Evolutionary conservation across 2,797 vertebrate species (phyloP).

Genomic region (Adelosebastes latens): DNA sequence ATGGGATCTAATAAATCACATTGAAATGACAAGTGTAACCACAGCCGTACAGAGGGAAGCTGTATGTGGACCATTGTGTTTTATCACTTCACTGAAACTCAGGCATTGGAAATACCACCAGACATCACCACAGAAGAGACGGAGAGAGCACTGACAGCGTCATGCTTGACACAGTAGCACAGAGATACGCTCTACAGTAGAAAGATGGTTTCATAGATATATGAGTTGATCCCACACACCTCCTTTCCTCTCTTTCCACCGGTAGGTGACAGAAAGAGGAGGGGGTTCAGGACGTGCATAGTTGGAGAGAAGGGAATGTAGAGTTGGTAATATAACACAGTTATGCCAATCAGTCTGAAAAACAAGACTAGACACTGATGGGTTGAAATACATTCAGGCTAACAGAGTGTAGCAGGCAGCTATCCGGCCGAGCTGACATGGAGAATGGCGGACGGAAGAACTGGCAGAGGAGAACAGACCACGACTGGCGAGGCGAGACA

Average conservation of each 20-base stretch:
- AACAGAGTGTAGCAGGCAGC: slow-evolving; percentile 36
- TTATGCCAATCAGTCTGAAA: background rate
- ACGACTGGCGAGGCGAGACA: slow-evolving; percentile 55
- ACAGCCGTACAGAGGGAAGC: slow-evolving; percentile 46
- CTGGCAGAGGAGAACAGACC: slow-evolving; percentile 61
- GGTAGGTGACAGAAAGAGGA: slow-evolving; percentile 22
- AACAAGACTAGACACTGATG: slow-evolving; percentile 11
- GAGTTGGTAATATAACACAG: slow-evolving; percentile 1
- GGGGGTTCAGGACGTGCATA: slow-evolving; percentile 35
- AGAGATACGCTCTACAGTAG: slow-evolving; percentile 61
- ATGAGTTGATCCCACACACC: slow-evolving; percentile 23
- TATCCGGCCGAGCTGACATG: slow-evolving; percentile 63
- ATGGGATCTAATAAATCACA: background rate
- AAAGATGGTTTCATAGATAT: slow-evolving; percentile 70
- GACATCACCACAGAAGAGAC: slow-evolving; percentile 77
- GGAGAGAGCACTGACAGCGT: slow-evolving; percentile 53
- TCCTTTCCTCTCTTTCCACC: slow-evolving; percentile 40
- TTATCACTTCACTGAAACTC: slow-evolving; percentile 27
- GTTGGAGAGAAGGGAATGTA: slow-evolving; percentile 24
- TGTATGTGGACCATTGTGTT: slow-evolving; percentile 37
- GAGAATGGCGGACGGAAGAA: slow-evolving; percentile 57
- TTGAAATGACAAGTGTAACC: slow-evolving; percentile 60
- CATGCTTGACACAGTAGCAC: slow-evolving; percentile 66
- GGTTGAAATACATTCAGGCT: slow-evolving; percentile 24
- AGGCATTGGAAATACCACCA: slow-evolving; percentile 71